Percentiles rank a stretch among this genome's conserved stretches.
Evolutionary conservation across 92 coral and sea anemone species (phyloP).

Genomic region (Heteractis magnifica): DNA sequence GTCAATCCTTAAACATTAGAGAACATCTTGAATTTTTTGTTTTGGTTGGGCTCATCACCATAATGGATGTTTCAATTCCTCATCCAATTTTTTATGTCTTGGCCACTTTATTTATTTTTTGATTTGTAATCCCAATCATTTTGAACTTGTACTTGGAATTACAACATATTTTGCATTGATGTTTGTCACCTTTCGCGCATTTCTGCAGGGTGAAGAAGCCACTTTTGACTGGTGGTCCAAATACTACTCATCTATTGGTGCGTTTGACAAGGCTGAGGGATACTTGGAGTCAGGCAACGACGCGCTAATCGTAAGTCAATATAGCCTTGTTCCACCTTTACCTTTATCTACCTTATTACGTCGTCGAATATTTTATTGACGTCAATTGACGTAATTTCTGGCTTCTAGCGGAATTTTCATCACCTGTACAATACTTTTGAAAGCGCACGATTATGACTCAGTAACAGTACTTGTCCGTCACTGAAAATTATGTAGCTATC

Average conservation of each 20-base stretch:
- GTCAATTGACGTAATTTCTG: neutral
- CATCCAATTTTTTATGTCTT: no score
- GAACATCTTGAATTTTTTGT: no score
- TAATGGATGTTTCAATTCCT: no score
- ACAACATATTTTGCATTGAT: no score
- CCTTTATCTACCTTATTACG: neutral
- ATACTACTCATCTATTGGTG: constrained; percentile 79
- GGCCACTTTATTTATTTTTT: no score
- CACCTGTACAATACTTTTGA: neutral
- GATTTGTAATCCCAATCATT: no score
- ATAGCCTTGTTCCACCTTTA: neutral
- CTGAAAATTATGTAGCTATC: neutral
- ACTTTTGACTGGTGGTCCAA: constrained; percentile 98
- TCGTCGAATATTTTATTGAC: neutral
- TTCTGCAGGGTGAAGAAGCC: constrained; percentile 42
- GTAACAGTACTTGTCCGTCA: neutral
- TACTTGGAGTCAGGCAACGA: constrained; percentile 79
- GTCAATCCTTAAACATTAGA: no score
- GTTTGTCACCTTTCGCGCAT: neutral
- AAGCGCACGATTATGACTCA: neutral
- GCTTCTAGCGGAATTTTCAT: neutral
- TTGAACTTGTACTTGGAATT: no score
- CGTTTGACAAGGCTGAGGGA: constrained; percentile 63
- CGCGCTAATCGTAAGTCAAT: constrained; percentile 57
- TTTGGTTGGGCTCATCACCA: no score